Evolutionary conservation across 2,888 invertebrate species (phyloP).

Genomic region (Eupithecia abbreviata): DNA sequence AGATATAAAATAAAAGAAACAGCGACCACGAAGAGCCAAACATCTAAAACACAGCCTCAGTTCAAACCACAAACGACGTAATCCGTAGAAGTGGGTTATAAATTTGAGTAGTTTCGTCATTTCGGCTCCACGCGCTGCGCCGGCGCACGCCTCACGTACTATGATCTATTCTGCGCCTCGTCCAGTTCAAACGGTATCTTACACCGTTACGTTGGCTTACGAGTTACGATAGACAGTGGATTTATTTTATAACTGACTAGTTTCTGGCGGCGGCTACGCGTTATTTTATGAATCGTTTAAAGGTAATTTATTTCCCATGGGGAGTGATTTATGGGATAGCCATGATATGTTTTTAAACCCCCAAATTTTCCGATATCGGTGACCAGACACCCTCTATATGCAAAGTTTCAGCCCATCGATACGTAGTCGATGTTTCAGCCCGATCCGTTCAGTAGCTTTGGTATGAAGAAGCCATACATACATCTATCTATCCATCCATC

Average conservation of each 20-base stretch:
- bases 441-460: neutral
- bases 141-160: conserved; percentile 9
- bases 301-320: neutral
- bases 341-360: too few relatives aligned
- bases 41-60: conserved; percentile 14
- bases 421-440: too few relatives aligned
- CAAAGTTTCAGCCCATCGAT: too few relatives aligned
- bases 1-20: neutral
- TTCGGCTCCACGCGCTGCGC: conserved; percentile 49
- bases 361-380: too few relatives aligned
- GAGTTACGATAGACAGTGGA: conserved; percentile 25
- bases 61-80: conserved; percentile 50
- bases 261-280: neutral
- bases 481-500: neutral
- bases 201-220: conserved; percentile 54
- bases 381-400: too few relatives aligned
- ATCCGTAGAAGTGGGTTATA: conserved; percentile 62
- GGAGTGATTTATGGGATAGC: neutral
- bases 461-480: neutral
- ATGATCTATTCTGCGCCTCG: conserved; percentile 6
- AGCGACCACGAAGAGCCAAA: neutral
- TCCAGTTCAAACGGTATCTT: conserved; percentile 59
- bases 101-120: conserved; percentile 68
- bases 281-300: neutral
- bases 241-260: conserved; percentile 19